Base-by-base conservation (phyloP, 53 echinoderm and acorn worm genomes). In the Astropecten irregularis region DNA sequence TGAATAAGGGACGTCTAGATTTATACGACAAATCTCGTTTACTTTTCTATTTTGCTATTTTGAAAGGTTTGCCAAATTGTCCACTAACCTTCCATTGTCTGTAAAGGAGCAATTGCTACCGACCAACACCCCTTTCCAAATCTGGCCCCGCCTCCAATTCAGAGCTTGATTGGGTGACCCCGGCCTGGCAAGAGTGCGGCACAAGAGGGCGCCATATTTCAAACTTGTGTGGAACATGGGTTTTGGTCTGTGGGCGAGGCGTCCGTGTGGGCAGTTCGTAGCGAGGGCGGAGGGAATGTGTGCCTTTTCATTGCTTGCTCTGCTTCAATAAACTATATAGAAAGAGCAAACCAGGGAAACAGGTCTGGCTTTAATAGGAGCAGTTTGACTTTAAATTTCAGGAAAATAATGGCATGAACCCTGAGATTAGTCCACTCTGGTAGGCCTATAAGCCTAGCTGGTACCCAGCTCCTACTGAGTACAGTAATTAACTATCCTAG, bases 181-280 rank as follows among this genome's bases (percentile, higher is more conserved):
- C 2, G 74, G 58, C 58, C 74, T 57, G 56, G 74, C 74, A 74
- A 74, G 74, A 38, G 10, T 27, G 55, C 42, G 74, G 74, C 74
- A 74, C 40, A 74, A 40, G 74, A 55, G 57, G 74, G 57, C 40
- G 74, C 74, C 74, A 57, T 74, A 74, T 74, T 74, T 74, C 58
- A 74, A 74, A 2, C 57, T 74, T 74, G 57, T 25, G 40, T 15
- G 33, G 34, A 55, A 74, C 74, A 74, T 74, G 74, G 57, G 57
- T 10, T 53, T 53, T 15, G 53, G 20, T n/a, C 38, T 66, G 61
- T 32, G n/a, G 18, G 25, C 51, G 25, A 27, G 11, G 8, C 31
- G 29, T 29, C 16, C 69, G 29, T 47, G 49, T 9, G 52, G 49
- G 34, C 16, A 32, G 51, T 27, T 31, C 21, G 32, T 71, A 23